Evolutionary conservation across 2,888 invertebrate genomes (phyloP).

Genomic region (Xylocampa areola): DNA sequence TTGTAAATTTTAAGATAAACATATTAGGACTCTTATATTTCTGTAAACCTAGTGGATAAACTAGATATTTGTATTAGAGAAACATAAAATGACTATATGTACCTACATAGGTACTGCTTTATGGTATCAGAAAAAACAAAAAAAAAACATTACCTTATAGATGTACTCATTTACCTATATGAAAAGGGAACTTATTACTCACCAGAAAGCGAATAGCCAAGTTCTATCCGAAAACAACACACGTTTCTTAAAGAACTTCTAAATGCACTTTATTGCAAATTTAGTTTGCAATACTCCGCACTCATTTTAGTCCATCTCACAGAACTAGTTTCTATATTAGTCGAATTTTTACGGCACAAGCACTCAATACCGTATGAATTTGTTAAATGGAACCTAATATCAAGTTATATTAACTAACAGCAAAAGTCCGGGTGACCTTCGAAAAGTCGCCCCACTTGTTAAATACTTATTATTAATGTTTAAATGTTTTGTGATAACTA

Average conservation of each 20-base stretch:
- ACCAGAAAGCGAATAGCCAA: conserved; percentile 1
- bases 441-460: conserved; percentile 3
- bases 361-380: neutral
- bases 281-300: neutral
- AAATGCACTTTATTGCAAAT: neutral
- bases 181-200: conserved; percentile 9
- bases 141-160: neutral
- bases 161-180: neutral
- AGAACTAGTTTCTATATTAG: neutral
- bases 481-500: neutral
- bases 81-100: too few species aligned
- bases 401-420: conserved; percentile 2
- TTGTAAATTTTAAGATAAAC: too few species aligned
- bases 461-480: neutral
- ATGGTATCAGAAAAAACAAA: too few species aligned
- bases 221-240: neutral
- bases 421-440: conserved; percentile 24
- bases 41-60: too few species aligned
- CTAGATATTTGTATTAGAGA: too few species aligned
- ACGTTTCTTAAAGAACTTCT: neutral
- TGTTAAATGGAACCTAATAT: conserved; percentile 16
- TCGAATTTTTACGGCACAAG: neutral
- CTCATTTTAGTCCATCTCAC: conserved; percentile 1
- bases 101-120: too few species aligned
- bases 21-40: too few species aligned